These are phyloP conservation scores for Styela clava DNA, from an alignment of 23 tunicate species.

Conservation along the genomic window DNA sequence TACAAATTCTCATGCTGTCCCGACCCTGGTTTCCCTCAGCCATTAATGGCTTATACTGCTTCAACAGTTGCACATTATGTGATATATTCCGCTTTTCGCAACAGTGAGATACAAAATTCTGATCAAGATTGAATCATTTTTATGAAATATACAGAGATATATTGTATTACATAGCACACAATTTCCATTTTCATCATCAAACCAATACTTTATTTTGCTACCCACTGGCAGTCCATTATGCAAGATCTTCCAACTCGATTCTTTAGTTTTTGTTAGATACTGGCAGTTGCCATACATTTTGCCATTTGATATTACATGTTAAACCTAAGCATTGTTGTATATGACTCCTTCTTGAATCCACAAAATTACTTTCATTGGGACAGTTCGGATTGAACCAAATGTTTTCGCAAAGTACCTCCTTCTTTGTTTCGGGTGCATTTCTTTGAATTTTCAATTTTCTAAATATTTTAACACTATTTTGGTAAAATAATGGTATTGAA, in stretches of 20 bases:
- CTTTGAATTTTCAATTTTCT: not conserved
- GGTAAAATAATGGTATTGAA: not conserved
- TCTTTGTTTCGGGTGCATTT: not conserved
- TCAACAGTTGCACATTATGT: no score
- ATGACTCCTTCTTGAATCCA: not conserved
- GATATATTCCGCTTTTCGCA: no score
- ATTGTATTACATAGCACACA: not conserved
- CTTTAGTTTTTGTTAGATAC: not conserved
- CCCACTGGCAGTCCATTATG: not conserved
- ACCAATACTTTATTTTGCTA: not conserved
- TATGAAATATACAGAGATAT: no score
- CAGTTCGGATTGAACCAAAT: not conserved
- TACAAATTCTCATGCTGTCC: no score
- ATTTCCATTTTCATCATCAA: not conserved
- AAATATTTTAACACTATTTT: not conserved
- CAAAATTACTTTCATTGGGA: not conserved
- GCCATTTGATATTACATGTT: not conserved
- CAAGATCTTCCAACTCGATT: not conserved
- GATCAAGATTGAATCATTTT: no score
- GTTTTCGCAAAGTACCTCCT: not conserved
- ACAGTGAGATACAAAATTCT: no score
- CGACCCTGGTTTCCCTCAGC: no score
- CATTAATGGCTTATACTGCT: no score
- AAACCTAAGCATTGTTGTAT: not conserved
- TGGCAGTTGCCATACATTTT: not conserved